phyloP scores from a whole-genome alignment of 2,888 invertebrate genomes.

The Stomorhina lunata region DNA sequence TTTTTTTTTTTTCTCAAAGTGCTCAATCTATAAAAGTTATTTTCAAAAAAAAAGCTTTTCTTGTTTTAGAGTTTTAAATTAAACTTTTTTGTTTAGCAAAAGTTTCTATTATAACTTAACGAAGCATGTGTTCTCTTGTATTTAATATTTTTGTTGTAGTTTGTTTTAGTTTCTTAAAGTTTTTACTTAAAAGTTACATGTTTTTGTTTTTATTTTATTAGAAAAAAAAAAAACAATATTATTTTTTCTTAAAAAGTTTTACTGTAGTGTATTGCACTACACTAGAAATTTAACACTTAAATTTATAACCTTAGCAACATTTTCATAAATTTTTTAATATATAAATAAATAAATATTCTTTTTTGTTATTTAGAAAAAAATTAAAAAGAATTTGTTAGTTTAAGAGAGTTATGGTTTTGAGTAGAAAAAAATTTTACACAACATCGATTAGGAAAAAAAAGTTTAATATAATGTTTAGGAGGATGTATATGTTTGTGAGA shows the following conservation, averaged over 20 bases:
- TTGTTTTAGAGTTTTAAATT: not conserved
- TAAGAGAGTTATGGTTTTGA: conserved; percentile 67
- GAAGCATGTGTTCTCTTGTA: conserved; percentile 66
- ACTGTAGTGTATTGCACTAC: too few relatives aligned
- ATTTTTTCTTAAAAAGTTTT: not conserved
- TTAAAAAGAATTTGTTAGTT: conserved; percentile 8
- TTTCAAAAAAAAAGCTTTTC: not conserved
- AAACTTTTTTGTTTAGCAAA: conserved; percentile 20
- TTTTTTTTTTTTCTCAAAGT: not conserved
- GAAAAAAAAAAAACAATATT: conserved; percentile 1
- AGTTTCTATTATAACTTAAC: conserved; percentile 25
- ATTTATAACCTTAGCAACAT: conserved; percentile 27
- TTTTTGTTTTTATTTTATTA: not conserved
- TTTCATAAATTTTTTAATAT: conserved; percentile 25
- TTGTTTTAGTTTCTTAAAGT: not conserved
- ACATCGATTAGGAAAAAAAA: conserved; percentile 59
- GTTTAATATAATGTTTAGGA: conserved; percentile 14
- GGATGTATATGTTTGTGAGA: too few relatives aligned
- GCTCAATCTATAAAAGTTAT: not conserved
- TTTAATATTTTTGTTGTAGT: conserved; percentile 37
- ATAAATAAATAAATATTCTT: not conserved
- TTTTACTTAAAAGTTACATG: conserved; percentile 46
- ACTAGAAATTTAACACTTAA: conserved; percentile 47
- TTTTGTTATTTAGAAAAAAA: not conserved
- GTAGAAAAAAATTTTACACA: conserved; percentile 66